phyloP scores from a whole-genome alignment of 64 coral and sea anemone genomes.

The Actinia tenebrosa region DNA sequence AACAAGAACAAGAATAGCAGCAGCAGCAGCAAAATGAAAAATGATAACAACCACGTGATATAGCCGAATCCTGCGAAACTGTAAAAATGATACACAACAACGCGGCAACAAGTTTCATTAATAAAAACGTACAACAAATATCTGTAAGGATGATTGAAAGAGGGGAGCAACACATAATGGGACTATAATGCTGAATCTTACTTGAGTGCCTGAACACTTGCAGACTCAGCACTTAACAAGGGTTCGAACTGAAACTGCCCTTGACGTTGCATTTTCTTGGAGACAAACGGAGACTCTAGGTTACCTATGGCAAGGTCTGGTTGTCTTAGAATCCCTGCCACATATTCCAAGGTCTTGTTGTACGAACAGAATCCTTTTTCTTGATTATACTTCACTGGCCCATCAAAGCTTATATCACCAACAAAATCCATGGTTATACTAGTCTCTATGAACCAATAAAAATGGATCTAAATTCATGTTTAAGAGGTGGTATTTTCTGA shows the following conservation, averaged over 20 bases:
- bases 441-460: not conserved
- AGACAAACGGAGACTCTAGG: constrained; percentile 67
- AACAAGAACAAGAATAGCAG: no score
- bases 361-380: constrained; percentile 32
- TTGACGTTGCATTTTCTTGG: constrained; percentile 6
- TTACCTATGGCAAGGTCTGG: constrained; percentile 74
- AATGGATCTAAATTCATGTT: not conserved
- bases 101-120: no score
- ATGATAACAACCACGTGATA: no score
- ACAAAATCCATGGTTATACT: constrained; percentile 59
- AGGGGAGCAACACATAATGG: not conserved
- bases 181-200: not conserved
- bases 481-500: no score
- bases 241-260: not conserved
- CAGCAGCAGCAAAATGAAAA: no score
- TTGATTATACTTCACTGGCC: constrained; percentile 29
- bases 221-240: constrained; percentile 32
- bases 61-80: no score
- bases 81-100: no score
- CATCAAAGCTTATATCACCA: constrained; percentile 68
- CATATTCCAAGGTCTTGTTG: constrained; percentile 57
- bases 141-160: no score
- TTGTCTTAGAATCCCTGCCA: constrained; percentile 32
- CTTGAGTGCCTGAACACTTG: constrained; percentile 23
- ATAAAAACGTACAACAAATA: no score